Percentiles rank a stretch among this genome's conserved stretches.
phyloP scores from a whole-genome alignment of 1,140 invertebrate species.

The Drosophila virilis region DNA sequence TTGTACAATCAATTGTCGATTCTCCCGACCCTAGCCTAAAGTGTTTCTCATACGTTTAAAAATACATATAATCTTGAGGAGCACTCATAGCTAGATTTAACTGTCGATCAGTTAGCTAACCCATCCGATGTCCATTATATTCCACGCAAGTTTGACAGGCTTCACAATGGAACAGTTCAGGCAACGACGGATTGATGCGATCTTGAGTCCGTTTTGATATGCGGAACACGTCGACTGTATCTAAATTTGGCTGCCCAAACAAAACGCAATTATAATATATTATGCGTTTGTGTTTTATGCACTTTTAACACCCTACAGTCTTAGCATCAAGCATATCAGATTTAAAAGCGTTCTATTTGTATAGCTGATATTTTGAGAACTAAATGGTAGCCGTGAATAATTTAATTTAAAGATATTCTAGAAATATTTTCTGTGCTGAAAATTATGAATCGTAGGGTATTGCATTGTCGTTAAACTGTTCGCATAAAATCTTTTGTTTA shows the following conservation, averaged over 20 bases:
- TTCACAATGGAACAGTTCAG: slow-evolving; percentile 35
- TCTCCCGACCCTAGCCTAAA: not conserved
- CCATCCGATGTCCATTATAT: slow-evolving; percentile 48
- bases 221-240: slow-evolving; percentile 57
- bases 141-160: slow-evolving; percentile 55
- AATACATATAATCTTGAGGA: not conserved
- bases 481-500: slow-evolving; percentile 42
- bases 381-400: too few species aligned
- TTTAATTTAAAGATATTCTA: not conserved
- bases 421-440: not conserved
- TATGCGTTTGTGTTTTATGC: slow-evolving; percentile 55
- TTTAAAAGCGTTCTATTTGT: not conserved
- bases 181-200: slow-evolving; percentile 39
- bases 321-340: not conserved
- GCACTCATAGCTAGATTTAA: not conserved
- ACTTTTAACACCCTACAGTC: slow-evolving; percentile 47
- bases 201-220: slow-evolving; percentile 41
- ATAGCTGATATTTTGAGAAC: not conserved
- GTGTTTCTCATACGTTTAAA: not conserved
- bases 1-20: not conserved
- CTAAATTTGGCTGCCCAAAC: slow-evolving; percentile 72
- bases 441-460: slow-evolving; percentile 28
- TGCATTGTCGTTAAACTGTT: slow-evolving; percentile 17
- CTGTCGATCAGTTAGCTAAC: slow-evolving; percentile 38
- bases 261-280: slow-evolving; percentile 75